Conservation (phyloP, 2,888 invertebrate genomes). For the Busseola fusca region DNA sequence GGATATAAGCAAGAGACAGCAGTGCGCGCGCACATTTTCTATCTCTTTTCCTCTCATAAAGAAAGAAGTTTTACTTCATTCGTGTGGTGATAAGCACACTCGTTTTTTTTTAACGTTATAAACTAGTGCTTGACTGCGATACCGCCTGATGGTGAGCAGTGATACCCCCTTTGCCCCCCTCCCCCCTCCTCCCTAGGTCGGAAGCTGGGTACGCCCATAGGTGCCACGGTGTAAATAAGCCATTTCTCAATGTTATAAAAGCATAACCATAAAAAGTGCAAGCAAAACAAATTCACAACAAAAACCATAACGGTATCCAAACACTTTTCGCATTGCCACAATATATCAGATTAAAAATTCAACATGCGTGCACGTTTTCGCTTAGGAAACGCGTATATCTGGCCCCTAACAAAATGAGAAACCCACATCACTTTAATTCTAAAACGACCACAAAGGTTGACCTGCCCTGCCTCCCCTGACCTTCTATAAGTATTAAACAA, state of each 20-base stretch:
- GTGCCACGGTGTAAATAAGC: neutral
- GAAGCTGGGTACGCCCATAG: too few species aligned
- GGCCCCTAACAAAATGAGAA: slow-evolving; percentile 62
- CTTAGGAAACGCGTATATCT: slow-evolving; percentile 57
- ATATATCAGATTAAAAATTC: slow-evolving; percentile 60
- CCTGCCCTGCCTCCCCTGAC: slow-evolving; percentile 24
- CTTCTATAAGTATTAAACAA: neutral
- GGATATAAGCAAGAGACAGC: too few species aligned
- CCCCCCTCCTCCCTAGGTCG: too few species aligned
- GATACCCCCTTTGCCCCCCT: too few species aligned
- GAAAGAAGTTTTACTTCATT: too few species aligned
- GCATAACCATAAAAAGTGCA: neutral
- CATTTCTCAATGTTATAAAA: neutral
- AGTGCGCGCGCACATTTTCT: too few species aligned
- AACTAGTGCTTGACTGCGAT: too few species aligned
- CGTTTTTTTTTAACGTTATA: too few species aligned
- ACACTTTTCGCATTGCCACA: slow-evolving; percentile 37
- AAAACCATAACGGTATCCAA: slow-evolving; percentile 9
- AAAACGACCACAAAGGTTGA: slow-evolving; percentile 51
- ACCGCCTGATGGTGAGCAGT: too few species aligned
- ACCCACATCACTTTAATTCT: slow-evolving; percentile 67
- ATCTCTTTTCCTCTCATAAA: too few species aligned
- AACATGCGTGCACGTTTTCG: slow-evolving; percentile 54
- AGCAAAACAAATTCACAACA: neutral
- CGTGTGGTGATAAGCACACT: too few species aligned